These are phyloP conservation scores for Epirrhoe tristata DNA, from an alignment of 2,888 invertebrate genomes.

Conservation along the genomic window DNA sequence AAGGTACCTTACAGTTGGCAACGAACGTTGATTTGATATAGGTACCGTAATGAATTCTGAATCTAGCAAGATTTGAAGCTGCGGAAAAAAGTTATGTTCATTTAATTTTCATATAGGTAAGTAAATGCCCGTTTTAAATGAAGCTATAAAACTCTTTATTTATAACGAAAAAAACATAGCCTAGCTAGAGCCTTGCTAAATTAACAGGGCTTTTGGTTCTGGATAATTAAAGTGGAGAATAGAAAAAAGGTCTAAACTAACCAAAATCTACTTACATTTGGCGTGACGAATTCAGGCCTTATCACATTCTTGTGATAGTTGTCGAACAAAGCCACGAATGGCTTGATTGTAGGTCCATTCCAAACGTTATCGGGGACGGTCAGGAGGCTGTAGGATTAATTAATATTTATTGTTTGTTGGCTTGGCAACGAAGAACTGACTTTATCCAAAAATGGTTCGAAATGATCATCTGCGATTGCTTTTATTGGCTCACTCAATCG, in stretches of 20 bases:
- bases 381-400: conserved; percentile 84
- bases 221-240: background rate
- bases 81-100: no score
- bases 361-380: conserved; percentile 87
- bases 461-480: no score
- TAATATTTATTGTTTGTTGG: conserved; percentile 1
- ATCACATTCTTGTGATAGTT: conserved; percentile 91
- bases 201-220: no score
- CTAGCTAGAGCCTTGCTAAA: no score
- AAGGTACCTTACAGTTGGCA: background rate
- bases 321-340: conserved; percentile 89
- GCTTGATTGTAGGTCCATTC: conserved; percentile 88
- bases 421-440: background rate
- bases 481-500: no score
- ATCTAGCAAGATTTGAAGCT: no score
- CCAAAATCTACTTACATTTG: conserved; percentile 67
- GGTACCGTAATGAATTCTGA: no score
- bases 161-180: no score
- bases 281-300: conserved; percentile 88
- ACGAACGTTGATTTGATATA: background rate
- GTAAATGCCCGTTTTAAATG: no score
- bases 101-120: no score
- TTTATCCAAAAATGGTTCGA: no score
- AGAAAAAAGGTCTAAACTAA: background rate
- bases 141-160: no score